phyloP scores from a whole-genome alignment of 2,113 vertebrate species.

The Phaethornis superciliosus region DNA sequence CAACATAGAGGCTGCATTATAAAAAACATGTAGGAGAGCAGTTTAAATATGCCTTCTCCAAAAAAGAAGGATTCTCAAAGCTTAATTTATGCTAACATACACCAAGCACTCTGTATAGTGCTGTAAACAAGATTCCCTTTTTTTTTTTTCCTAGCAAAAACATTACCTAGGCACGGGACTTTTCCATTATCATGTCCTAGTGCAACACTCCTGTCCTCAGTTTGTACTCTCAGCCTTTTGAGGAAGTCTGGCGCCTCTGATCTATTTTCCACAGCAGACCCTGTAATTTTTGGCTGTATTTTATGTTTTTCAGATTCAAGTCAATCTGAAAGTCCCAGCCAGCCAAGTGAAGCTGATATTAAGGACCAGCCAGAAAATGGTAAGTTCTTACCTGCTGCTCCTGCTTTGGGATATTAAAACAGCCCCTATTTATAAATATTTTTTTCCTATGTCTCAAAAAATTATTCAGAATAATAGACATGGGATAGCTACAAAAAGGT shows the following conservation, averaged over 20 bases:
- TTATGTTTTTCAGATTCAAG: slow-evolving; percentile 90
- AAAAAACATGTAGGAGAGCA: slow-evolving; percentile 64
- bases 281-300: slow-evolving; percentile 82
- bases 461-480: slow-evolving; percentile 36
- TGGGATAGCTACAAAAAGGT: not conserved
- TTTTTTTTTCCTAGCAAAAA: not conserved
- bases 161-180: slow-evolving; percentile 42
- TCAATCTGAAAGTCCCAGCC: slow-evolving; percentile 97
- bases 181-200: slow-evolving; percentile 38
- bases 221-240: slow-evolving; percentile 67
- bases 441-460: slow-evolving; percentile 34
- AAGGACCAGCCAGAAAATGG: slow-evolving; percentile 99
- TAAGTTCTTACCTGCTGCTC: slow-evolving; percentile 79
- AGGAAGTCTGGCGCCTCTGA: slow-evolving; percentile 75
- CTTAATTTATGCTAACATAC: slow-evolving; percentile 31
- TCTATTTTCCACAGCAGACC: slow-evolving; percentile 74
- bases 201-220: slow-evolving; percentile 51
- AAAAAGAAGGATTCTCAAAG: slow-evolving; percentile 52
- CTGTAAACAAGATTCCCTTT: slow-evolving; percentile 17
- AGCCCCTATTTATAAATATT: slow-evolving; percentile 49
- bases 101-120: slow-evolving; percentile 37
- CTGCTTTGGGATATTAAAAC: slow-evolving; percentile 58
- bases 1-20: slow-evolving; percentile 65
- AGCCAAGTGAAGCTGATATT: slow-evolving; percentile 94
- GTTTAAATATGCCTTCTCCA: slow-evolving; percentile 59